A percentile compares a stretch with the other conserved stretches of the same genome.
Conservation (phyloP, 2,113 vertebrate species). For the Sturnira hondurensis region DNA sequence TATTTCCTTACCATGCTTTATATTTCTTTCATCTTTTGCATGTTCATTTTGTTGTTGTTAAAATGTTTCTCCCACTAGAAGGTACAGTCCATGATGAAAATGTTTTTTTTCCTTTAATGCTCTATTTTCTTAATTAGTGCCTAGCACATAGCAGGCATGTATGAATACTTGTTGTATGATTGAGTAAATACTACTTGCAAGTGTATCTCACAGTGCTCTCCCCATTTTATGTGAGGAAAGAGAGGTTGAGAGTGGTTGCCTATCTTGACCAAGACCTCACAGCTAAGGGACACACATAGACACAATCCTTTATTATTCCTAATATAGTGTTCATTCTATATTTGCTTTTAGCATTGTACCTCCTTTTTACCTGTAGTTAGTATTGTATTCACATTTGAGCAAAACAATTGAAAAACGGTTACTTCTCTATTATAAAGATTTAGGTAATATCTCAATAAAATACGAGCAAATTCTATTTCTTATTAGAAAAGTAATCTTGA, state of each 20-base stretch:
- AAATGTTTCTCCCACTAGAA: neutral
- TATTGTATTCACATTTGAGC: neutral
- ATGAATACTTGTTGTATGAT: neutral
- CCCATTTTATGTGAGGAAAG: neutral
- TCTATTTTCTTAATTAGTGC: neutral
- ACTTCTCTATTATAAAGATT: neutral
- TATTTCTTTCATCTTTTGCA: neutral
- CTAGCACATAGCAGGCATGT: neutral
- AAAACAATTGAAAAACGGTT: neutral
- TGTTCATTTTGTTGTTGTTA: neutral
- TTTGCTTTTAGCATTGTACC: neutral
- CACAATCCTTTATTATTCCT: neutral
- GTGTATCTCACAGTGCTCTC: neutral
- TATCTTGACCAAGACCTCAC: neutral
- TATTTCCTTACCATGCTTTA: neutral
- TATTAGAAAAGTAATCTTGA: neutral
- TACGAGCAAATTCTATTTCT: neutral
- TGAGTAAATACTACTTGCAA: neutral
- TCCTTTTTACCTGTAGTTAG: neutral
- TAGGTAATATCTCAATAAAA: neutral
- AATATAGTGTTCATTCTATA: neutral
- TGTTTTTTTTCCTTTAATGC: neutral
- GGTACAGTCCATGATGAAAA: neutral
- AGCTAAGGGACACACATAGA: neutral
- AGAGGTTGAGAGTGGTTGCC: neutral